phyloP scores from a whole-genome alignment of 2,888 invertebrate genomes.

The Cheilosia pagana region DNA sequence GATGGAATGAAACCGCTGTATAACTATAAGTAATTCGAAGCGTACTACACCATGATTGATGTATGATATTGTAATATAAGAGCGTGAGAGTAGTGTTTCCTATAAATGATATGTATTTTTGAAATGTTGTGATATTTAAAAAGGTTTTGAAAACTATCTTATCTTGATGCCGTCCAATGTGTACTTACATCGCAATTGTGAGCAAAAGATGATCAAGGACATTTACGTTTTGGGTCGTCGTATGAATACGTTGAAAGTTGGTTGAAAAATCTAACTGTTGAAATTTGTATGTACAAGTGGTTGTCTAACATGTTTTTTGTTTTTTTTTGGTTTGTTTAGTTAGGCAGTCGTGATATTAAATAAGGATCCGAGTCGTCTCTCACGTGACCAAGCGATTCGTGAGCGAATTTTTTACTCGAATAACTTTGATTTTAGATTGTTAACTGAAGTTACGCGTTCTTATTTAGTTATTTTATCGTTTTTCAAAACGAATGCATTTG shows the following conservation, averaged over 20 bases:
- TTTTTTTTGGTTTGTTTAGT: no score
- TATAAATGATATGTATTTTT: conserved; percentile 21
- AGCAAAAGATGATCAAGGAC: conserved; percentile 6
- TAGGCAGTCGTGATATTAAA: no score
- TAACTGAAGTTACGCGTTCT: no score
- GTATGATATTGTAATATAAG: background rate
- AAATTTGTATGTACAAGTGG: no score
- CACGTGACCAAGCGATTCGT: no score
- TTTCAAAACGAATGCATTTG: no score
- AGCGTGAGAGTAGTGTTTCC: conserved; percentile 24
- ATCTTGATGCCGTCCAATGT: conserved; percentile 24
- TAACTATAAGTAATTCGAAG: conserved; percentile 9
- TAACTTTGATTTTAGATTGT: no score
- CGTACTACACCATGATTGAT: conserved; percentile 3
- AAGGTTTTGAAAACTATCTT: conserved; percentile 5
- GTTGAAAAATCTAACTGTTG: background rate
- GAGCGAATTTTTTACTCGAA: no score
- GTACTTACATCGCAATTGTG: background rate
- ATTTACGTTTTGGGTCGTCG: background rate
- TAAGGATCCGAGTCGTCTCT: no score
- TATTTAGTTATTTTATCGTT: no score
- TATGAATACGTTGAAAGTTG: background rate
- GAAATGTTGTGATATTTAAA: conserved; percentile 39
- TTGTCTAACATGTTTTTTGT: no score
- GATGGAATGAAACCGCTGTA: conserved; percentile 52